phyloP scores from a whole-genome alignment of 2,113 vertebrate genomes.

The Neogale vison region DNA sequence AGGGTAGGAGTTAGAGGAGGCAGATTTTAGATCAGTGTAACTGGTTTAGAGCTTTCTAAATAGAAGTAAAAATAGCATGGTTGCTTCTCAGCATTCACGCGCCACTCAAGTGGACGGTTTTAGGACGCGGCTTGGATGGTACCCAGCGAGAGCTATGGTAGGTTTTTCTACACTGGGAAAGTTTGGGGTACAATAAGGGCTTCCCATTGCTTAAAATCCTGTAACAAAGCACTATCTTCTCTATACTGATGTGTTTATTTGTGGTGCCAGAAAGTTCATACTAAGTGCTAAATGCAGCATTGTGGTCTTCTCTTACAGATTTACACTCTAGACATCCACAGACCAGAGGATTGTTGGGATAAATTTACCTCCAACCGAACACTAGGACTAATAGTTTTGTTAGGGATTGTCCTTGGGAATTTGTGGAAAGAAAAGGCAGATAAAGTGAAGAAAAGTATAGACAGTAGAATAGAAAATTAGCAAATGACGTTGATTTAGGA shows the following conservation, averaged over 20 bases:
- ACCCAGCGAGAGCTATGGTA: neutral
- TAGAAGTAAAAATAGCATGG: neutral
- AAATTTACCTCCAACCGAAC: conserved; percentile 95
- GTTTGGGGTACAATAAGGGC: neutral
- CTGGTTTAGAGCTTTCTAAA: neutral
- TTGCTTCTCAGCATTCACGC: neutral
- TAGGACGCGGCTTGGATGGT: neutral
- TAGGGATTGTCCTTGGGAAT: conserved; percentile 93
- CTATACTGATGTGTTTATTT: neutral
- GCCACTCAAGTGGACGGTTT: neutral
- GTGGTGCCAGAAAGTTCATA: neutral
- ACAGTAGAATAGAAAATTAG: conserved; percentile 34
- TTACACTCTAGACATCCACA: conserved; percentile 92
- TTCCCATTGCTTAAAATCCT: neutral
- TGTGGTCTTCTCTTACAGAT: conserved; percentile 85
- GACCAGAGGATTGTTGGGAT: conserved; percentile 95
- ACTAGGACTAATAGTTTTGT: conserved; percentile 91
- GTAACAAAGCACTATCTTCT: neutral
- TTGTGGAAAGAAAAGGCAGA: conserved; percentile 87
- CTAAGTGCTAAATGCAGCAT: neutral
- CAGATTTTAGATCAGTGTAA: neutral
- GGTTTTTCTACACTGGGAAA: neutral
- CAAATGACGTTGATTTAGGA: neutral
- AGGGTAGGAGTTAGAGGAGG: neutral
- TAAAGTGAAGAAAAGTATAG: conserved; percentile 53